Percentiles rank a stretch among this genome's conserved stretches.
Conservation (phyloP, 2,888 invertebrate genomes). For the Campaea margaritaria region DNA sequence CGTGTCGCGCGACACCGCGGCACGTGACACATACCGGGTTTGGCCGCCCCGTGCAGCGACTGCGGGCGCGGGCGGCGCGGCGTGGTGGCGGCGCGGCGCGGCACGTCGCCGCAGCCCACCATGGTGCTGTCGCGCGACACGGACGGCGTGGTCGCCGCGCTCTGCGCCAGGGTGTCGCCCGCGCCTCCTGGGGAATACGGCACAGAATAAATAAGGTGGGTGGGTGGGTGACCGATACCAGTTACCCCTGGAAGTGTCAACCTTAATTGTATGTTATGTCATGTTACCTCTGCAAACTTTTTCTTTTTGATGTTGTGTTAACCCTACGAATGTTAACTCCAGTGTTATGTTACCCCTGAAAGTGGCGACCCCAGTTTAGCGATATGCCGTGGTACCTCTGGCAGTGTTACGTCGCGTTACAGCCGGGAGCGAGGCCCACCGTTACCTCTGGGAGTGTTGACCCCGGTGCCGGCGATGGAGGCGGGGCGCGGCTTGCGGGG, state of each 20-base stretch:
- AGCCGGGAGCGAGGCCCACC: too few species aligned
- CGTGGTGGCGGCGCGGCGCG: constrained; percentile 61
- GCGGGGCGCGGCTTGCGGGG: constrained; percentile 87
- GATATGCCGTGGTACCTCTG: too few species aligned
- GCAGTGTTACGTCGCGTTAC: too few species aligned
- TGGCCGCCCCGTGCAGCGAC: constrained; percentile 48
- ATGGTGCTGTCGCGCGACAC: constrained; percentile 75
- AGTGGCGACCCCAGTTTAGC: constrained; percentile 83
- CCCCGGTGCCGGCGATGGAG: constrained; percentile 92
- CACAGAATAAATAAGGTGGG: neutral
- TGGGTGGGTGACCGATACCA: too few species aligned
- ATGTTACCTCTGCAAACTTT: too few species aligned
- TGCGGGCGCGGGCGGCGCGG: constrained; percentile 52
- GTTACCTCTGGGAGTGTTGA: constrained; percentile 85
- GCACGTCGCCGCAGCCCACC: constrained; percentile 49
- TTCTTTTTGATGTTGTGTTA: too few species aligned
- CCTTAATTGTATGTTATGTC: too few species aligned
- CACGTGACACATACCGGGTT: constrained; percentile 35
- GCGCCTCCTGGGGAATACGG: constrained; percentile 38
- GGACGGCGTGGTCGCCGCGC: constrained; percentile 66
- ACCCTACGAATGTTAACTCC: too few species aligned
- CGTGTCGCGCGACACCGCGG: too few species aligned
- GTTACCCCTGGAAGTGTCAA: constrained; percentile 86
- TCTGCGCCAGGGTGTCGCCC: constrained; percentile 46
- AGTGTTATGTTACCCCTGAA: constrained; percentile 64